phyloP scores from a whole-genome alignment of 2,888 invertebrate genomes.

The Disparrhopalites patrizii region DNA sequence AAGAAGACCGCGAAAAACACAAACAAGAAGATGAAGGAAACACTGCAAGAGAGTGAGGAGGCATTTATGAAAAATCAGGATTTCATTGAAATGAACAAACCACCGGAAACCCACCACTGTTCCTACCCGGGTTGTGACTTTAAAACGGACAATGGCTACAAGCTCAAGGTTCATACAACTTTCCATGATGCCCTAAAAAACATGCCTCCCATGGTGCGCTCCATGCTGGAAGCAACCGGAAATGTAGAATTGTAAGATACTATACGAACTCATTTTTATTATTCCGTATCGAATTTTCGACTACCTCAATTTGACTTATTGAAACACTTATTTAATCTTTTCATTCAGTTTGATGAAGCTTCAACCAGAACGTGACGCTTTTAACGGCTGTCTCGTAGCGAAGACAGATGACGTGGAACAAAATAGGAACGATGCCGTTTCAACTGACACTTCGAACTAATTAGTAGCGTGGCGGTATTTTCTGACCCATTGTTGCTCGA shows the following conservation, averaged over 20 bases:
- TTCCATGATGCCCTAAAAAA: not conserved
- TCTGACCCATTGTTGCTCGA: too few species aligned
- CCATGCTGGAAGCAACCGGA: conserved; percentile 1
- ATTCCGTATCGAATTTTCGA: too few species aligned
- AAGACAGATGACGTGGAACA: not conserved
- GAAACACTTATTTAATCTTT: too few species aligned
- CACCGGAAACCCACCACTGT: not conserved
- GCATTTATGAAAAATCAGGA: not conserved
- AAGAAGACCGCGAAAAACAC: too few species aligned
- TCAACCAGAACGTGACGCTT: not conserved
- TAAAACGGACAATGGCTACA: not conserved
- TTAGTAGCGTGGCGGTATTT: too few species aligned
- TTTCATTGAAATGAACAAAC: not conserved
- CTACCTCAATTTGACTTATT: too few species aligned
- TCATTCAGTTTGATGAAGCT: not conserved
- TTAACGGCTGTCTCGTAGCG: not conserved
- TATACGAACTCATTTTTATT: too few species aligned
- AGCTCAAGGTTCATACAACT: not conserved
- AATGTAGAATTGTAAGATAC: not conserved
- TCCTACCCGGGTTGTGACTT: not conserved
- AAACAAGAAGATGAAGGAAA: too few species aligned
- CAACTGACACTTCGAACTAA: not conserved
- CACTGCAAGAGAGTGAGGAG: not conserved
- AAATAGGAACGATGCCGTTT: not conserved
- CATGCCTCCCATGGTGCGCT: not conserved